Percentiles rank a stretch among this genome's conserved stretches.
Conservation (phyloP, 2,797 vertebrate species). For the Cyclopterus lumpus region DNA sequence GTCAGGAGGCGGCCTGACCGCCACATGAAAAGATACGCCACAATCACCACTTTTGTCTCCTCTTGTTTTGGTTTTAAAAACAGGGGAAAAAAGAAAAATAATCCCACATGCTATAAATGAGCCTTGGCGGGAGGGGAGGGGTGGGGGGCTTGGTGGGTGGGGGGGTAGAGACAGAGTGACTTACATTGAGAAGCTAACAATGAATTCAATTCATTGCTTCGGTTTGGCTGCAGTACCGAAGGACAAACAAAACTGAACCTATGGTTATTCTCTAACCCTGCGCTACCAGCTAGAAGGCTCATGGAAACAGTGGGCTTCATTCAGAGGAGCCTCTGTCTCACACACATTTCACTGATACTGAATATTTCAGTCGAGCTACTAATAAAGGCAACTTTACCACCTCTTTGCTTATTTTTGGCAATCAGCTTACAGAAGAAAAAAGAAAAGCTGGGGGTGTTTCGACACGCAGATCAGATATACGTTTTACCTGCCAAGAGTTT, state of each 20-base stretch:
- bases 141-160: background rate
- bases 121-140: slow-evolving; percentile 10
- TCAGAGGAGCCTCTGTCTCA: slow-evolving; percentile 34
- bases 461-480: background rate
- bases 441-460: background rate
- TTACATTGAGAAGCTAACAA: slow-evolving; percentile 67
- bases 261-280: slow-evolving; percentile 16
- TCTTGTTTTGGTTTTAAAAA: slow-evolving; percentile 53
- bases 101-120: slow-evolving; percentile 69
- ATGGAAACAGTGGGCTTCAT: slow-evolving; percentile 32
- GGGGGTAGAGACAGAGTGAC: slow-evolving; percentile 36
- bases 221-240: slow-evolving; percentile 56
- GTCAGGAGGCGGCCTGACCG: slow-evolving; percentile 51
- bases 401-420: background rate
- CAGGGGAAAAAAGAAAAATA: slow-evolving; percentile 56
- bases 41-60: slow-evolving; percentile 69
- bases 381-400: background rate
- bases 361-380: slow-evolving; percentile 4
- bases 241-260: slow-evolving; percentile 46
- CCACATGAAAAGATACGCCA: slow-evolving; percentile 53
- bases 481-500: background rate
- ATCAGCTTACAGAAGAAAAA: background rate
- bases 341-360: background rate
- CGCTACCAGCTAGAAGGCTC: slow-evolving; percentile 17
- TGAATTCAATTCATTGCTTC: slow-evolving; percentile 73